Evolutionary conservation across 2,113 vertebrate genomes (phyloP).

Genomic region (Campylomormyrus tamandua): DNA sequence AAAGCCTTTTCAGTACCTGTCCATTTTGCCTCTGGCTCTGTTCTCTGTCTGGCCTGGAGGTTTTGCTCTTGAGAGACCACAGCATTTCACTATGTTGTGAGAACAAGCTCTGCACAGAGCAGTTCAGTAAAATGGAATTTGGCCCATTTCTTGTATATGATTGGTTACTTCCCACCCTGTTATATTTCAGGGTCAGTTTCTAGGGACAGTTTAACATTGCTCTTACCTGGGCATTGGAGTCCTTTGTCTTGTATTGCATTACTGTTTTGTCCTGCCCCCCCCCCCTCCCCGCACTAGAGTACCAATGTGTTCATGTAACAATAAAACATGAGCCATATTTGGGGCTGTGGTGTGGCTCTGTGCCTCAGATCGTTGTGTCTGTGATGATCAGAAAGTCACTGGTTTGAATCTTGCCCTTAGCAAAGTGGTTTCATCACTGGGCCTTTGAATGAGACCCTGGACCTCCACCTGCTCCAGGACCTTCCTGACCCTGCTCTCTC

Average conservation of each 20-base stretch:
- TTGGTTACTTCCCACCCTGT: background rate
- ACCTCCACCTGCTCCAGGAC: background rate
- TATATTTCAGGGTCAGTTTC: background rate
- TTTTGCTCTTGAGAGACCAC: background rate
- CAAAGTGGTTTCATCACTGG: background rate
- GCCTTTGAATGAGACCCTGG: background rate
- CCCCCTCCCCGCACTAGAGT: background rate
- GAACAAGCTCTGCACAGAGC: background rate
- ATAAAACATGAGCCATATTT: background rate
- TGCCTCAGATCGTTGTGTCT: background rate
- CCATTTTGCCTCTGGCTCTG: background rate
- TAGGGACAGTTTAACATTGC: background rate
- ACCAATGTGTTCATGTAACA: background rate
- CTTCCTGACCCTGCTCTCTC: background rate
- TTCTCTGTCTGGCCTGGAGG: background rate
- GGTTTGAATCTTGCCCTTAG: background rate
- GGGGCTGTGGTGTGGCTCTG: background rate
- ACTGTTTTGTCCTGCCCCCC: background rate
- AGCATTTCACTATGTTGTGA: background rate
- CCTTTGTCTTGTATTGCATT: background rate
- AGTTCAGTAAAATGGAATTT: background rate
- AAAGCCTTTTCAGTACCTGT: conserved; percentile 5
- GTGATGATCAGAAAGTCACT: background rate
- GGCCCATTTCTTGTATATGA: background rate
- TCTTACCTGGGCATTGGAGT: background rate